phyloP scores from a whole-genome alignment of 1,140 invertebrate species.

The Thaumetopoea pityocampa region DNA sequence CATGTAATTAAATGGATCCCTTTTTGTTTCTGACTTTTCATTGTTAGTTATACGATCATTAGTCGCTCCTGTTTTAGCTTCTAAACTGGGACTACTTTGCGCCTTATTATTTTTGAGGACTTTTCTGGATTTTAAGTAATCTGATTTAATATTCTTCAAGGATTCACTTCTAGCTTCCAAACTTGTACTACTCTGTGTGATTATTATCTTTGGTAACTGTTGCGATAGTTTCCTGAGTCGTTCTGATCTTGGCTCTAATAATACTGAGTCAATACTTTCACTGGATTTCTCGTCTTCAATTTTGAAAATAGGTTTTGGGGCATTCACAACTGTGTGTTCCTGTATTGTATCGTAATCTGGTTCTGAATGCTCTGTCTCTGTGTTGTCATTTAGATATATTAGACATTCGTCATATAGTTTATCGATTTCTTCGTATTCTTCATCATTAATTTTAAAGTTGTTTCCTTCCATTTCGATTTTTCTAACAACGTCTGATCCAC shows the following conservation, averaged over 20 bases:
- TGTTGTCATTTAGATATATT: slow-evolving; percentile 42
- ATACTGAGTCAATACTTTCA: slow-evolving; percentile 33
- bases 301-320: slow-evolving; percentile 23
- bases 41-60: no score
- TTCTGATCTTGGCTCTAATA: slow-evolving; percentile 40
- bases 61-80: no score
- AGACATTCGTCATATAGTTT: slow-evolving; percentile 62
- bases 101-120: no score
- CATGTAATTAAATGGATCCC: no score
- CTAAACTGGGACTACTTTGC: no score
- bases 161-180: slow-evolving; percentile 31
- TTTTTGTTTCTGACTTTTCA: no score
- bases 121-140: no score
- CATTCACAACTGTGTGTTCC: background rate
- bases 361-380: slow-evolving; percentile 10
- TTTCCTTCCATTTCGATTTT: no score
- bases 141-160: no score
- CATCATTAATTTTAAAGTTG: slow-evolving; percentile 21
- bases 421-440: slow-evolving; percentile 47
- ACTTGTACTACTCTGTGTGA: slow-evolving; percentile 57
- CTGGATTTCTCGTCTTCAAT: slow-evolving; percentile 40
- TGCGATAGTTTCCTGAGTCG: slow-evolving; percentile 52
- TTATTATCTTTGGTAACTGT: slow-evolving; percentile 60
- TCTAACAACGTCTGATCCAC: no score
- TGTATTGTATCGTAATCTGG: slow-evolving; percentile 42